Conservation (phyloP, 2,113 vertebrate species). For the Brachyistius frenatus region DNA sequence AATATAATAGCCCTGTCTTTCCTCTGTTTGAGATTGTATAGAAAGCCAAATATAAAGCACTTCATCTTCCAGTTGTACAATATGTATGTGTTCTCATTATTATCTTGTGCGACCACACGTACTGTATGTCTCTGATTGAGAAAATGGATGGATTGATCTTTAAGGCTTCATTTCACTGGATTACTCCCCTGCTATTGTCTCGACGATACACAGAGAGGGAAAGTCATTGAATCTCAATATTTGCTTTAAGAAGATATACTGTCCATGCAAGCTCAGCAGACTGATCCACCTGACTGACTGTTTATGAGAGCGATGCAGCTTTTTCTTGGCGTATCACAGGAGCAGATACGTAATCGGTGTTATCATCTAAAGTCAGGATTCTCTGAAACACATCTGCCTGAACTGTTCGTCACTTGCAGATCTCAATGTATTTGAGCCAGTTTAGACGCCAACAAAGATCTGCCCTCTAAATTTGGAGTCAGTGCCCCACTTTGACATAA, state of each 20-base stretch:
- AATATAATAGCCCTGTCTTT: too few species aligned
- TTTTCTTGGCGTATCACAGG: conserved; percentile 7
- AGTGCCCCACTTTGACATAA: conserved; percentile 9
- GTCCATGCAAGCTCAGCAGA: conserved; percentile 14
- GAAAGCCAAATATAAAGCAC: not conserved
- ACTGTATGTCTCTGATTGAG: not conserved
- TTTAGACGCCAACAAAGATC: not conserved
- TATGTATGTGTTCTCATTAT: not conserved
- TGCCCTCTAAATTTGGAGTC: conserved; percentile 4
- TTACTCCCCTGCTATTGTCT: not conserved
- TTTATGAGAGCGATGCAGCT: conserved; percentile 19
- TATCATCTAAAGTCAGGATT: conserved; percentile 11
- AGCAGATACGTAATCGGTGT: not conserved
- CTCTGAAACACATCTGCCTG: not conserved
- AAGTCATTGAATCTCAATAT: not conserved
- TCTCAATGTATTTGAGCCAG: not conserved
- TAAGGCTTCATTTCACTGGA: conserved; percentile 1
- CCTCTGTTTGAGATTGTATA: conserved; percentile 1
- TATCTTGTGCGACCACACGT: not conserved
- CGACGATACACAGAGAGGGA: not conserved
- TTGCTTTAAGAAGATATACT: not conserved
- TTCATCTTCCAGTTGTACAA: not conserved
- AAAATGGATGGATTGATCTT: conserved; percentile 1
- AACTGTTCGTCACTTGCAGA: not conserved
- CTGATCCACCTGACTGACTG: conserved; percentile 11